Percentiles rank a stretch among this genome's conserved stretches.
Conservation (phyloP, 2,113 vertebrate genomes). For the Maccullochella peelii region DNA sequence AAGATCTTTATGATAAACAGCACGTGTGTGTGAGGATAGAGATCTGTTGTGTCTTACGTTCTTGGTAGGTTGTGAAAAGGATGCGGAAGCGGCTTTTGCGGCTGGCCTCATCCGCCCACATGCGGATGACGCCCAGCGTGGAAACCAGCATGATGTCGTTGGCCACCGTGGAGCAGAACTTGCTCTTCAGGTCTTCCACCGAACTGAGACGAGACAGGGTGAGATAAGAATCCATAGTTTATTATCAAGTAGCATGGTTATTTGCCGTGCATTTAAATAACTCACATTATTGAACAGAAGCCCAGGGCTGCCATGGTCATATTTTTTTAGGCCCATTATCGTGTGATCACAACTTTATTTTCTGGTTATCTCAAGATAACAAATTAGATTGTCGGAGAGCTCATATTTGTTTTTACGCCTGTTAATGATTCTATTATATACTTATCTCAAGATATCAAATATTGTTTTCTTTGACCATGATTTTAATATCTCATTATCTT, state of each 20-base stretch:
- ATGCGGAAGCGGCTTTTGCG: constrained; percentile 95
- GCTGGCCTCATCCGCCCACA: constrained; percentile 98
- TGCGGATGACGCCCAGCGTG: constrained; percentile 94
- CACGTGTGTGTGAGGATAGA: neutral
- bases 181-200: constrained; percentile 95
- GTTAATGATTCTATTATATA: constrained; percentile 24
- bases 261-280: constrained; percentile 28
- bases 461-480: constrained; percentile 9
- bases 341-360: constrained; percentile 13
- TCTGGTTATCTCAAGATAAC: constrained; percentile 20
- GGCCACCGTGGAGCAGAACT: constrained; percentile 98
- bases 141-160: constrained; percentile 96
- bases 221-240: constrained; percentile 28
- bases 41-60: constrained; percentile 88
- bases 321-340: constrained; percentile 1
- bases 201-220: constrained; percentile 79
- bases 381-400: neutral
- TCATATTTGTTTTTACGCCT: constrained; percentile 1
- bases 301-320: neutral
- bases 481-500: constrained; percentile 40
- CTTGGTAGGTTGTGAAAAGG: constrained; percentile 99
- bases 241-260: neutral
- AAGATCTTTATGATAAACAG: neutral
- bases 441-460: constrained; percentile 38
- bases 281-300: neutral